Evolutionary conservation across 2,888 invertebrate genomes (phyloP), one percentile per base, ranked within the genome.

Genomic region (Drosophila mimetica): DNA sequence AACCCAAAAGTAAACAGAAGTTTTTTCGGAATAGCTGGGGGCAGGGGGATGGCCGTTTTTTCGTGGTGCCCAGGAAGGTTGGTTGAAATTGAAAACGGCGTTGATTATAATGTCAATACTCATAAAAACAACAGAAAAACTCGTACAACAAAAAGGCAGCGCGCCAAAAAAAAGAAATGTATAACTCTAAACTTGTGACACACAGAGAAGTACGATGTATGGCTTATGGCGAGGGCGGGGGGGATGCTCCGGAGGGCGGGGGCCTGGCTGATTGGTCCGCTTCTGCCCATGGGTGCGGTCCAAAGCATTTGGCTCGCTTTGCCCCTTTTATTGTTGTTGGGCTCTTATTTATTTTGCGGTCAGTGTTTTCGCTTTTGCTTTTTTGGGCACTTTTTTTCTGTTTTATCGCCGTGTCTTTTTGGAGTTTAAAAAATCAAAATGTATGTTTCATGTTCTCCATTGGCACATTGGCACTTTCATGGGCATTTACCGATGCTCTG

Each of bases 101-200:
- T 88, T 85, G 88, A 85, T 85, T 85, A 85, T 85, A 86, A 88
- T 88, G 88, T 85, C 84, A 85, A 86, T 85, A 81, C 75, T 80
- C 78, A 78, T 88, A 84, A 79, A 82, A 84, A 81, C 67, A 60
- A 65, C 50, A 60, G 41, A 51, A 64, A 63, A 4, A 18, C 18
- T 20, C 39, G 39, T 18, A 22, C 54, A 58, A 22, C 32, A 57
- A 36, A 46, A 47, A 50, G 39, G 39, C 37, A 34, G 30, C 52
- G 36, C 32, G 16, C 41, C 16, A 64, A 67, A 46, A 48, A 65
- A 64, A 67, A 46, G 42, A 65, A 67, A 55, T 65, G 66, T 32
- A 65, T 36, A 63, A 42, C 51, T 37, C 44, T 51, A 57, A 72
- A 53, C 53, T 67, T 61, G 70, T 69, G 69, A 71, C 67, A 57